Base-by-base conservation (phyloP, 1,140 invertebrate species). In the Probaryconus sp. region DNA sequence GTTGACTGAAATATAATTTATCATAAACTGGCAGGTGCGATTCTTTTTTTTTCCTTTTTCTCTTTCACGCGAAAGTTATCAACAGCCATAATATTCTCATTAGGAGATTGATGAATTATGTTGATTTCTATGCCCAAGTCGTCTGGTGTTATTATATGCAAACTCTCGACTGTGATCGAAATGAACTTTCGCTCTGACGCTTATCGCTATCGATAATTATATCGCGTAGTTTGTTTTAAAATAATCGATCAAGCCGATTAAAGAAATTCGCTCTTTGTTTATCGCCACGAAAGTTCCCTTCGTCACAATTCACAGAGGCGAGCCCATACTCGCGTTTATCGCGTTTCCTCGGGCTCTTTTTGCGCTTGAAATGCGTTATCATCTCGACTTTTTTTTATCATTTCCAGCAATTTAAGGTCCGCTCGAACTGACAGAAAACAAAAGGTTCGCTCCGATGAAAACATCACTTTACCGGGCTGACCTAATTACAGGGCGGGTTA, bases 401-500 rank as follows among this genome's bases (percentile, higher is more conserved):
- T 30, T 71, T 63, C 7, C 20, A 37, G 9, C 30, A 14, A 58
- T 68, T 68, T 51, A 30, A 16, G 13, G 28, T 9, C 30, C 35
- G 18, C 16, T 13, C 24, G 28, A 50, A 26, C n/a, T 11, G 26
- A 16, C 16, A 16, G 45, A 5, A 28, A 71, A 71, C 58, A 64
- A 58, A 58, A 43, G 21, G 13, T 5, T 14, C 2, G 18, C 42
- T n/a, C 14, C 26, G 28, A 55, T 55, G 47, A 56, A 67, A 73
- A 73, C 33, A 40, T 56, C 20, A 47, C 31, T 68, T 53, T 35
- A 31, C 51, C 17, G 17, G 45, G 11, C 51, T 64, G 51, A 64
- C 50, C 68, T 63, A 71, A 71, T 56, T 71, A 63, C 50, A 63
- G 45, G 42, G 58, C 33, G 35, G 28, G 50, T 71, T 63, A 37